Conservation (phyloP, 64 coral and sea anemone genomes). For the Acropora yongei region DNA sequence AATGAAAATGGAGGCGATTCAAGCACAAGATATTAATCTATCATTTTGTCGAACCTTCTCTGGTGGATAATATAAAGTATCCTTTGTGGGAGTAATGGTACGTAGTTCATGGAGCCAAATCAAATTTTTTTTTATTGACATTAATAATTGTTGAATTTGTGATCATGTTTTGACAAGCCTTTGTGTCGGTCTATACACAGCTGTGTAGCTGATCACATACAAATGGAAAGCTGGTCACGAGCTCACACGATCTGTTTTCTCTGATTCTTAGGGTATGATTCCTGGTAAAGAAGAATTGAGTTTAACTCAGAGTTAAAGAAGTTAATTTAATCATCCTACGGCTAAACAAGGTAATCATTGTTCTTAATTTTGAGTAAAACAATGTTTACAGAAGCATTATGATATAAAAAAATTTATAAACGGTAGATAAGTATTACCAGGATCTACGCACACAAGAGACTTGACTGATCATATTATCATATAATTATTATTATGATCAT, state of each 20-base stretch:
- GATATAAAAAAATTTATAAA: too few relatives aligned
- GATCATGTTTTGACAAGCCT: not conserved
- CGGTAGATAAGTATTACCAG: too few relatives aligned
- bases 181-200: constrained; percentile 8
- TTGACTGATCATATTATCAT: too few relatives aligned
- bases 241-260: not conserved
- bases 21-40: constrained; percentile 56
- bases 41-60: constrained; percentile 80
- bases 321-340: constrained; percentile 49
- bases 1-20: constrained; percentile 88
- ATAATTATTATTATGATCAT: too few relatives aligned
- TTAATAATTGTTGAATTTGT: not conserved
- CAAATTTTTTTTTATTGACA: not conserved
- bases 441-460: too few relatives aligned
- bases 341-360: constrained; percentile 47
- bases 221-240: not conserved
- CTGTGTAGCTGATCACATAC: not conserved
- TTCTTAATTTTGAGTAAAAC: not conserved
- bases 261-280: constrained; percentile 59
- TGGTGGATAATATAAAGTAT: constrained; percentile 86
- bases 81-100: constrained; percentile 78
- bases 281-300: constrained; percentile 74
- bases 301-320: constrained; percentile 58
- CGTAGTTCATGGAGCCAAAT: constrained; percentile 7
- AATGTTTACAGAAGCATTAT: not conserved